Conservation (phyloP, 2,113 vertebrate species). For the Furnarius figulus region DNA sequence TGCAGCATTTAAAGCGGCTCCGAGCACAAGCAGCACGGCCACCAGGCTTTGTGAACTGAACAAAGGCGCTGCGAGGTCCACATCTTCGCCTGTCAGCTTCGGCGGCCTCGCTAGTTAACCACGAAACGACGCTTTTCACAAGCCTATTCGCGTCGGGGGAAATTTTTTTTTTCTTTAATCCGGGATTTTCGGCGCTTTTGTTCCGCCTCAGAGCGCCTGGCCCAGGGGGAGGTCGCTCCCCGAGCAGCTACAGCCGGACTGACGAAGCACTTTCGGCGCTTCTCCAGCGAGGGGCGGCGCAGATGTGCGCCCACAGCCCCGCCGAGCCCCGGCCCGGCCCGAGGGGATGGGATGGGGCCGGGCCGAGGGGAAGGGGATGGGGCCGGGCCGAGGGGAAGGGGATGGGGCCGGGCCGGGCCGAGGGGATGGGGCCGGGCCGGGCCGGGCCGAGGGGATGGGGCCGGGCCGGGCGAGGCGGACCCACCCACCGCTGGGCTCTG, state of each 20-base stretch:
- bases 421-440: too few species aligned
- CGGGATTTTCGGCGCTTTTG: too few species aligned
- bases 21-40: neutral
- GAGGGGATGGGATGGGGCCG: too few species aligned
- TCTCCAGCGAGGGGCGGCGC: neutral
- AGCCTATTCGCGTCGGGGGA: fast-evolving
- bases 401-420: neutral
- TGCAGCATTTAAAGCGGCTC: neutral
- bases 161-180: neutral
- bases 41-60: neutral
- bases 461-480: too few species aligned
- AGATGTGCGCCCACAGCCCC: too few species aligned
- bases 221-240: neutral
- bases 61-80: neutral
- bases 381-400: too few species aligned
- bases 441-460: neutral
- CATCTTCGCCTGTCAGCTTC: too few species aligned
- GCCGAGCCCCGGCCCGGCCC: neutral
- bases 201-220: neutral
- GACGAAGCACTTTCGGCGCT: neutral
- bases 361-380: too few species aligned
- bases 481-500: too few species aligned
- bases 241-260: neutral
- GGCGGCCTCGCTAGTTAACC: neutral
- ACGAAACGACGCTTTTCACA: fast-evolving